Percentiles rank a stretch among this genome's conserved stretches.
Evolutionary conservation across 2,113 vertebrate genomes (phyloP).

Genomic region (Scolopax mira): DNA sequence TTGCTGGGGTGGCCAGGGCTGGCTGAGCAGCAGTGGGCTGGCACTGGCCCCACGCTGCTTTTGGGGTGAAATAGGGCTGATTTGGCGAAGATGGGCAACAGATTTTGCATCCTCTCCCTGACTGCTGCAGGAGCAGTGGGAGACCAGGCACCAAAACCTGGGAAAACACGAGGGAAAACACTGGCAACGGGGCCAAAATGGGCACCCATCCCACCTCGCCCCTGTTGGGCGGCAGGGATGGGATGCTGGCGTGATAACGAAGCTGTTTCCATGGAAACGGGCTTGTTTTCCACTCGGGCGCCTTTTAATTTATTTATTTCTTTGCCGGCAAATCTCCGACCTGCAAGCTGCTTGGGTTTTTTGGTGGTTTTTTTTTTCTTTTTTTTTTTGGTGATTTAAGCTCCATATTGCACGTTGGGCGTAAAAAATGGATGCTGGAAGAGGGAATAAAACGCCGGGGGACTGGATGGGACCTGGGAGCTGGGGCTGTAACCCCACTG

Average conservation of each 20-base stretch:
- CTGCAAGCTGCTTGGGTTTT: not conserved
- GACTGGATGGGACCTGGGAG: not conserved
- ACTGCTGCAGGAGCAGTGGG: accelerated
- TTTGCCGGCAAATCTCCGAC: not conserved
- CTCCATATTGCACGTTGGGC: accelerated
- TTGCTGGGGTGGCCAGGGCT: not conserved
- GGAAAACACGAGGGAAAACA: accelerated
- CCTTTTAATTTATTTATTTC: not conserved
- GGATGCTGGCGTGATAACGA: not conserved
- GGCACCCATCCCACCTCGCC: not conserved
- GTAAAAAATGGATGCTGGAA: not conserved
- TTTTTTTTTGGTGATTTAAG: not conserved
- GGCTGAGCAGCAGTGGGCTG: no score
- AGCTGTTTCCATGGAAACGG: constrained; percentile 61
- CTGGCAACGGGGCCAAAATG: accelerated
- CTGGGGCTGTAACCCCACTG: not conserved
- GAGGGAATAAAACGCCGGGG: not conserved
- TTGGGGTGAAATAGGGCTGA: not conserved
- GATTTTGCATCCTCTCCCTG: no score
- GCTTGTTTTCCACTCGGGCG: not conserved
- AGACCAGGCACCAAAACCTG: not conserved
- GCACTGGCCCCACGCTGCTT: not conserved
- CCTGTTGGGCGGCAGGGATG: not conserved
- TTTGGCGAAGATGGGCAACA: not conserved
- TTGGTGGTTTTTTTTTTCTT: not conserved